Evolutionary conservation across 2,113 vertebrate genomes (phyloP), one percentile per base, ranked within the genome.

Genomic region (Limnothrissa miodon): DNA sequence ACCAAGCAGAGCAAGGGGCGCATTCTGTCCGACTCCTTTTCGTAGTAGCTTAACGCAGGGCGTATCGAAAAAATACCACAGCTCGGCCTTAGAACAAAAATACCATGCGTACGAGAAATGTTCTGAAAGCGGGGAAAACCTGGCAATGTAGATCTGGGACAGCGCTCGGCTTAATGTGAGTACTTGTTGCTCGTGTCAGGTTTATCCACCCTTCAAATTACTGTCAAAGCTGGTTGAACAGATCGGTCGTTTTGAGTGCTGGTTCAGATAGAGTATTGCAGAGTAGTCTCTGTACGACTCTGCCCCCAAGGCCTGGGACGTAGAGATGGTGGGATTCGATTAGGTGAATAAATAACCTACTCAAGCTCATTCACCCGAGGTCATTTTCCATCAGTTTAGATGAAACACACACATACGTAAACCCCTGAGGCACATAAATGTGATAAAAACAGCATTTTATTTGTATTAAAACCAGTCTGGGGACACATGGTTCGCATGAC

Each of bases 1-100:
- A 92, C 85, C 87, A 87, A 85, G 85, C 83, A 87, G 87, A 74
- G 87, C 90, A 89, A 87, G 87, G 89, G 88, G 87, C 88, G 82
- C 85, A 80, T 81, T 79, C 79, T 83, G 62, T 70, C 39, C 33
- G 11, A 53, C 78, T 80, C 56, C 33, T 66, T 74, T 45, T 53
- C 56, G 80, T 82, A 80, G 78, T 82, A 86, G 81, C 81, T 8
- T 21, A 83, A 51, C 62, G 83, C 85, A 80, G 62, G 45, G 51
- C 82, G 45, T 17, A 78, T 46, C 45, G 56, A 56, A 53, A 78
- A 66, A 78, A 82, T 9, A 66, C 25, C 42, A 45, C 44, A 42
- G 23, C 51, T 80, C 23, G 45, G 39, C 33, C 48, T 74, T 10
- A 74, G 81, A 74, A 86, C 25, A 13, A 36, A 74, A 74, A 74